Percentiles rank a stretch among this genome's conserved stretches.
Evolutionary conservation across 2,797 vertebrate genomes (phyloP).

Genomic region (Platalea minor): DNA sequence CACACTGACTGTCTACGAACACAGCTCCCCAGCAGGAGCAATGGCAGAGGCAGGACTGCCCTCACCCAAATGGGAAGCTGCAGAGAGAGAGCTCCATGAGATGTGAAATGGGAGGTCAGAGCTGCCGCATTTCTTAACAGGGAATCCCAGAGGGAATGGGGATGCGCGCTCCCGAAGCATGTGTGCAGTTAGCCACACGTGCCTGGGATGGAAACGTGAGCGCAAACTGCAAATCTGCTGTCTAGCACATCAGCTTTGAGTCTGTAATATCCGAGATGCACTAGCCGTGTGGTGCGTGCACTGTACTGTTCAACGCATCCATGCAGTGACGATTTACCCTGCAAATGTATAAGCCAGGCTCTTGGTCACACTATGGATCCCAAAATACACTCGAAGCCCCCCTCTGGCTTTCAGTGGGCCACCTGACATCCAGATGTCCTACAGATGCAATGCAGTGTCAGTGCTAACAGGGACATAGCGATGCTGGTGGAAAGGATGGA

Average conservation of each 20-base stretch:
- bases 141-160: background rate
- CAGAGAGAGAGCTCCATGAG: background rate
- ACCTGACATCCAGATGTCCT: background rate
- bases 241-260: background rate
- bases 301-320: background rate
- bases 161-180: fast-evolving
- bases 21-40: background rate
- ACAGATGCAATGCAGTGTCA: background rate
- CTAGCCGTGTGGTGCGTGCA: background rate
- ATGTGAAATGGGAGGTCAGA: background rate
- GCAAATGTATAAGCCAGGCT: background rate
- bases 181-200: background rate
- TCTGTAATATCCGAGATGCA: background rate
- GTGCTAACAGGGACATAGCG: background rate
- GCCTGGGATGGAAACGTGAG: background rate
- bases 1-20: background rate
- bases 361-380: background rate
- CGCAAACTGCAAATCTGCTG: background rate
- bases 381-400: background rate
- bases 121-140: background rate
- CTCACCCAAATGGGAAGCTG: fast-evolving
- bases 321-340: background rate
- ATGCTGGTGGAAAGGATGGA: background rate
- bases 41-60: background rate
- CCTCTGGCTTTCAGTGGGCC: background rate